Evolutionary conservation across 2,113 vertebrate genomes (phyloP), one percentile per base, ranked within the genome.

Genomic region (Antechinus stuartii): DNA sequence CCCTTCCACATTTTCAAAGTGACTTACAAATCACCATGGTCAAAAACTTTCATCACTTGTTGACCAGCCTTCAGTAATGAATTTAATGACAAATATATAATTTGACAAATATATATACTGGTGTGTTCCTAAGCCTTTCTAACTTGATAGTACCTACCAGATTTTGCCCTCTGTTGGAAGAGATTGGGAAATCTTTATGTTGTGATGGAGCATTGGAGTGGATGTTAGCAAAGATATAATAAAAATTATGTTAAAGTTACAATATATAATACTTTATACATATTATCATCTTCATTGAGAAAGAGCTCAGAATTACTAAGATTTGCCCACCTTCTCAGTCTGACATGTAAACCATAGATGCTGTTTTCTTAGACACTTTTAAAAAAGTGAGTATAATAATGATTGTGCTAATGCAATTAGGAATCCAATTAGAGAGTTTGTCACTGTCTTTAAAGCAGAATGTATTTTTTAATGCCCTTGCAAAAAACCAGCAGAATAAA

Each of bases 401-500:
- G 61, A 76, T 14, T 84, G 23, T 8, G 0, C 42, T 42, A 84
- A 42, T 42, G 11, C 26, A 50, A 10, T 52, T 50, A 54, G 90
- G 50, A 96, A 94, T 9, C 52, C 23, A 30, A 10, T 68, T 47
- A 0, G 56, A 68, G 46, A 9, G 27, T 92, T 84, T 93, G n/a
- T n/a, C 54, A 53, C 47, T n/a, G 6, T 53, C 11, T 49, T 54
- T 24, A 35, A 35, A n/a, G 10, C 76, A 90, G 61, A 24, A 56
- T 93, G 92, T 53, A 9, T 55, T 90, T 54, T 68, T 68, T 47
- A 46, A 55, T 92, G 11, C 27, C 27, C 9, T 54, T 68, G 54
- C 68, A 92, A 95, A 92, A 50, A 91, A 25, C 4, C 46, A 92
- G 42, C 46, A 42, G 89, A 27, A 61, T 90, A 53, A 93, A 68